Percentiles rank a stretch among this genome's conserved stretches.
Conservation (phyloP, 37 sponge, comb jelly and placozoan genomes). For the Crambe crambe region DNA sequence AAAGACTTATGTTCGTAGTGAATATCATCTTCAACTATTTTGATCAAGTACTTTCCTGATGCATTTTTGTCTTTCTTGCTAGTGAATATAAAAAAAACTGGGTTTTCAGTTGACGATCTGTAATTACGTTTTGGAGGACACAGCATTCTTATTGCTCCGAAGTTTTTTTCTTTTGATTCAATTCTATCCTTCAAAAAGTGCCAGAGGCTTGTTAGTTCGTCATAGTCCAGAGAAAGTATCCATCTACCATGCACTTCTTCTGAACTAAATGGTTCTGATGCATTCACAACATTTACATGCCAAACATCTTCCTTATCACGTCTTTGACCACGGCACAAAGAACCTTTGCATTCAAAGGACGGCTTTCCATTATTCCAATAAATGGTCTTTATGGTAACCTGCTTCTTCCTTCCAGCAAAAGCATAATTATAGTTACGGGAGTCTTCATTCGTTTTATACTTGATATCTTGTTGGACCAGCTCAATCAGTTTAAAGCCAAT, state of each 20-base stretch:
- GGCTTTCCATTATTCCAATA: slow-evolving; percentile 70
- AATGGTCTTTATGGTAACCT: slow-evolving; percentile 40
- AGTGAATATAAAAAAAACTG: not conserved
- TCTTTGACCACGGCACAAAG: not conserved
- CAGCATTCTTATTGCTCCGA: not conserved
- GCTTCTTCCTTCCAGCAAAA: slow-evolving; percentile 13
- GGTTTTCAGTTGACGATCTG: not conserved
- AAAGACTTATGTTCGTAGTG: too few relatives aligned
- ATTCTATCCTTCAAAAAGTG: not conserved
- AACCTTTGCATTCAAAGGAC: slow-evolving; percentile 9
- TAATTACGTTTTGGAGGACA: not conserved
- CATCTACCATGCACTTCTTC: not conserved
- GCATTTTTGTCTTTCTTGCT: not conserved
- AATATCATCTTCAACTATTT: too few relatives aligned
- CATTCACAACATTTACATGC: not conserved
- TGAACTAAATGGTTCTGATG: not conserved
- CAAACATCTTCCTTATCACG: not conserved
- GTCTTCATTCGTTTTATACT: slow-evolving; percentile 65
- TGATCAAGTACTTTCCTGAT: too few relatives aligned
- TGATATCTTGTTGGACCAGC: slow-evolving; percentile 53
- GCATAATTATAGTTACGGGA: slow-evolving; percentile 16
- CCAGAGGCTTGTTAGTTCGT: not conserved
- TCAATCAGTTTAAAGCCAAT: slow-evolving; percentile 54
- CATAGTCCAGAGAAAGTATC: slow-evolving; percentile 3
- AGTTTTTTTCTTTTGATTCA: not conserved